Conservation (phyloP, 2,113 vertebrate genomes). For the Engystomops pustulosus region DNA sequence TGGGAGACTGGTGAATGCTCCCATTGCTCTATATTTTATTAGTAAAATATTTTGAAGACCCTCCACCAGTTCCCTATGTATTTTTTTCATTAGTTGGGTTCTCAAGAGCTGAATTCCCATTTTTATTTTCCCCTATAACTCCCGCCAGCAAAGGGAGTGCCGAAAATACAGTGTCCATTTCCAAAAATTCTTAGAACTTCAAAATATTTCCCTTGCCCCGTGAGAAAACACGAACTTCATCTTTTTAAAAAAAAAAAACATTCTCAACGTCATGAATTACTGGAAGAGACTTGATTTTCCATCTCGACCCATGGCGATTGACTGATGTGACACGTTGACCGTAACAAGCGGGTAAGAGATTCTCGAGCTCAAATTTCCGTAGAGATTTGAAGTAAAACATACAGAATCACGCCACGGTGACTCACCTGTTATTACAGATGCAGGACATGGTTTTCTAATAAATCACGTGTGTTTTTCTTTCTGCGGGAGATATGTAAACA, state of each 20-base stretch:
- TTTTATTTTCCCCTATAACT: too few species aligned
- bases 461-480: conserved; percentile 38
- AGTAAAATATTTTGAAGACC: too few species aligned
- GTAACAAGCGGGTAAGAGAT: not conserved
- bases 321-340: conserved; percentile 37
- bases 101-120: too few species aligned
- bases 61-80: too few species aligned
- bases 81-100: too few species aligned
- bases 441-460: not conserved
- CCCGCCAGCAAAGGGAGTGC: too few species aligned
- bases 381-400: conserved; percentile 33
- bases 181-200: not conserved
- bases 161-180: not conserved
- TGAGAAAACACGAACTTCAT: not conserved
- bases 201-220: not conserved
- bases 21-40: too few species aligned
- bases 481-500: conserved; percentile 14
- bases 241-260: conserved; percentile 14
- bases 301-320: conserved; percentile 12
- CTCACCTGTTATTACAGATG: conserved; percentile 55
- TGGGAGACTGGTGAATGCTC: too few species aligned
- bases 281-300: not conserved
- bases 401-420: conserved; percentile 17
- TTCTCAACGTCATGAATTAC: not conserved
- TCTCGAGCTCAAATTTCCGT: conserved; percentile 29